Evolutionary conservation across 2,113 vertebrate species (phyloP).

Genomic region (Myanophis thanlyinensis): DNA sequence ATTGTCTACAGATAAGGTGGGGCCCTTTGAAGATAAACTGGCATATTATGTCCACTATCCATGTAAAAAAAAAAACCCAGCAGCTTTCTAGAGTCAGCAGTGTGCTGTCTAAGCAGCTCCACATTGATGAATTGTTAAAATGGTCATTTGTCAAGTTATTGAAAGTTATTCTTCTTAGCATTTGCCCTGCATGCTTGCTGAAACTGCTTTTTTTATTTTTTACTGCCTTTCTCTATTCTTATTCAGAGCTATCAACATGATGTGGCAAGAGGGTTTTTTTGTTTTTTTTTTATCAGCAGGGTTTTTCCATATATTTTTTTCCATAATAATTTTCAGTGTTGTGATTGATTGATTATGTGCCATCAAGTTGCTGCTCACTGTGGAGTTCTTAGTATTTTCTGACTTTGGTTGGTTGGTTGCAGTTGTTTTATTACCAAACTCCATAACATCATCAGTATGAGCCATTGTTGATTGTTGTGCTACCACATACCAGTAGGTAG

Average conservation of each 20-base stretch:
- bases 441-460: neutral
- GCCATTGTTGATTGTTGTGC: neutral
- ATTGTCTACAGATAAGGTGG: neutral
- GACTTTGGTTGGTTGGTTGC: neutral
- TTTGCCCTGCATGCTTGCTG: neutral
- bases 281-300: neutral
- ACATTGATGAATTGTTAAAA: neutral
- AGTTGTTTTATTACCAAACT: neutral
- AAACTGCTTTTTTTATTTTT: neutral
- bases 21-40: neutral
- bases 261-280: neutral
- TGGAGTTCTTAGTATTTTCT: neutral
- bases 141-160: neutral
- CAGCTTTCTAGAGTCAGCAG: neutral
- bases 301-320: neutral
- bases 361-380: neutral
- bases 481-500: neutral
- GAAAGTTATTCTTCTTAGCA: neutral
- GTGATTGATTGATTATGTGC: neutral
- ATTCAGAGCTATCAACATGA: neutral
- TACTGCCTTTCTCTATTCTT: neutral
- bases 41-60: neutral
- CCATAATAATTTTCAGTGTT: neutral
- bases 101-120: neutral
- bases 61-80: neutral